Conservation (phyloP, 2,113 vertebrate genomes). For the Elanus axillaris region DNA sequence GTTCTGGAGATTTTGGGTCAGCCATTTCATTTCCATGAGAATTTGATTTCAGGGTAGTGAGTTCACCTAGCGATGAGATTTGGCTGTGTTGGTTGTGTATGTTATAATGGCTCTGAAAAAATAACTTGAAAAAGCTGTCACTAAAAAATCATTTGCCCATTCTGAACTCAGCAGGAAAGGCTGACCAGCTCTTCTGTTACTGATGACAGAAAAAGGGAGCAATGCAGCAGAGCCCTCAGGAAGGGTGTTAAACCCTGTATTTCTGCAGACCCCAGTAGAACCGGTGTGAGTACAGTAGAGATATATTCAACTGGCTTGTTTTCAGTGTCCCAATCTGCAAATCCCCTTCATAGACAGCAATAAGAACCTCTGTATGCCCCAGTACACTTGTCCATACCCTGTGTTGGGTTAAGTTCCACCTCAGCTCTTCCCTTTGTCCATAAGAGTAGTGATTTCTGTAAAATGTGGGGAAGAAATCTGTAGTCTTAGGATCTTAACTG, state of each 20-base stretch:
- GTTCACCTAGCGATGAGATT: background rate
- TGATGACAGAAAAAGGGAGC: background rate
- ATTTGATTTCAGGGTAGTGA: background rate
- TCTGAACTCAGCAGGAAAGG: background rate
- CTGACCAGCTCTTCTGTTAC: background rate
- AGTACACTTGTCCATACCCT: background rate
- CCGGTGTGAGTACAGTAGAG: background rate
- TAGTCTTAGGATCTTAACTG: background rate
- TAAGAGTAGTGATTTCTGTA: background rate
- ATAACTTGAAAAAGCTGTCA: background rate
- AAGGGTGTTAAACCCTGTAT: background rate
- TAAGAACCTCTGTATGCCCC: background rate
- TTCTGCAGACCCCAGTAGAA: background rate
- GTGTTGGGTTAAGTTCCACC: background rate
- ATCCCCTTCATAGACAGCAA: background rate
- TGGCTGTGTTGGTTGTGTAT: background rate
- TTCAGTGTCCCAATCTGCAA: background rate
- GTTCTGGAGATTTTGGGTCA: background rate
- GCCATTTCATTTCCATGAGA: background rate
- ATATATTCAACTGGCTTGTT: background rate
- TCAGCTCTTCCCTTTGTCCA: background rate
- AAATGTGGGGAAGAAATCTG: background rate
- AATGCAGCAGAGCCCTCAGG: background rate
- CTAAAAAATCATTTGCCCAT: background rate
- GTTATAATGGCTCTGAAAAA: background rate